phyloP scores from a whole-genome alignment of 2,113 vertebrate species.

The Garra rufa region DNA sequence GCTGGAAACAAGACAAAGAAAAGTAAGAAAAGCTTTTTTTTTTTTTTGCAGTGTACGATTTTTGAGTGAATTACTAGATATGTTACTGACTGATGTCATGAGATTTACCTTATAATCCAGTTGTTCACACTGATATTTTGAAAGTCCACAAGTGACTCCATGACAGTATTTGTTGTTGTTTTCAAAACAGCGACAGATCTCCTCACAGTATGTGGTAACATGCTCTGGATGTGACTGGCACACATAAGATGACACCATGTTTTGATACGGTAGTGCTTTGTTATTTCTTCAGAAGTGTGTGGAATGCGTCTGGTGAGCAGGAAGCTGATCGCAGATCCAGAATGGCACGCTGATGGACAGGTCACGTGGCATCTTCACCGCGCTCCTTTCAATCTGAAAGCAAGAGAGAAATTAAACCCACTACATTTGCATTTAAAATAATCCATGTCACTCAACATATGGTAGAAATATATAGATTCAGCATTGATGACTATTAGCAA shows the following conservation, averaged over 20 bases:
- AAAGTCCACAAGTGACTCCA: too few species aligned
- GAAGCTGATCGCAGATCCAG: not conserved
- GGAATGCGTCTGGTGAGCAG: not conserved
- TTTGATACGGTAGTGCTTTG: not conserved
- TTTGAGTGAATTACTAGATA: not conserved
- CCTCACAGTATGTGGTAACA: not conserved
- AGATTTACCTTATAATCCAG: not conserved
- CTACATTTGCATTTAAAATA: not conserved
- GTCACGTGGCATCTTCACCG: not conserved
- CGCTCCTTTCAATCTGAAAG: not conserved
- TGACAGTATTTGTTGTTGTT: not conserved
- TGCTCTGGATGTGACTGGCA: not conserved
- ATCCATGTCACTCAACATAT: not conserved
- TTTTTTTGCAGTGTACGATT: too few species aligned
- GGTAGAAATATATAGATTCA: not conserved
- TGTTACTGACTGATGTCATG: not conserved
- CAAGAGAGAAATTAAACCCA: not conserved
- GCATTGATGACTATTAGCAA: not conserved
- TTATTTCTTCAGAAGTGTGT: not conserved
- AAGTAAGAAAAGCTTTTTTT: too few species aligned
- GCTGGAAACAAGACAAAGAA: too few species aligned
- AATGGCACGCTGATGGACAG: not conserved
- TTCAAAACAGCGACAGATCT: not conserved
- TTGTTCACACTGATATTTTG: not conserved
- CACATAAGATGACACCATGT: not conserved